Evolutionary conservation across 35 echinoderm and acorn worm species (phyloP).

Genomic region (Hemicentrotus pulcherrimus): DNA sequence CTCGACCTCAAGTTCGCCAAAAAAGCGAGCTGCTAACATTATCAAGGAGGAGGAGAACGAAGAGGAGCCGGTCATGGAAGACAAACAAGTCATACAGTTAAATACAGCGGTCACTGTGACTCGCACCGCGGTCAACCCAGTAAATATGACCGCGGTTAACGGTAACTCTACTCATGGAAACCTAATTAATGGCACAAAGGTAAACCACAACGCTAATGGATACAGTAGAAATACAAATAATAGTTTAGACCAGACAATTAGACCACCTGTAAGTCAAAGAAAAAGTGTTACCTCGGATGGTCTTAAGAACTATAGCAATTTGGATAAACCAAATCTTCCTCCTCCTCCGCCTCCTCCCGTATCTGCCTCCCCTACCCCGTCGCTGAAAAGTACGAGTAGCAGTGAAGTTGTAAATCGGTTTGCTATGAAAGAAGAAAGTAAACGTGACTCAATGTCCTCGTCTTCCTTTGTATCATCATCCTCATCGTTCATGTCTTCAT

Average conservation of each 20-base stretch:
- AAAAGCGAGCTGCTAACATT: background rate
- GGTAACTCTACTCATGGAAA: background rate
- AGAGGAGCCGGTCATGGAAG: background rate
- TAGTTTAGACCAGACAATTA: slow-evolving; percentile 4
- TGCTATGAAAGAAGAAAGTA: slow-evolving; percentile 1
- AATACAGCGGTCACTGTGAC: background rate
- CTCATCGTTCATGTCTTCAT: slow-evolving; percentile 19
- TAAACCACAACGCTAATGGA: background rate
- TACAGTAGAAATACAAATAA: background rate
- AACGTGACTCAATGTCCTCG: slow-evolving; percentile 41
- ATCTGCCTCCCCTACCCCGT: slow-evolving; percentile 19
- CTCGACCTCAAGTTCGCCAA: background rate
- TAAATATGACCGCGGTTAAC: background rate
- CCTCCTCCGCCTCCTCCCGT: slow-evolving; percentile 27
- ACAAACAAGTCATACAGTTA: background rate
- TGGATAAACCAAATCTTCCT: slow-evolving; percentile 22
- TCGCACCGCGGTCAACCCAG: background rate
- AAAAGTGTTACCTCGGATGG: slow-evolving; percentile 3
- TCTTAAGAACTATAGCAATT: background rate
- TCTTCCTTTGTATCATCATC: slow-evolving; percentile 19
- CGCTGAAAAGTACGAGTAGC: slow-evolving; percentile 18
- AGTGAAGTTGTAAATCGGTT: background rate
- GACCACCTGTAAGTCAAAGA: background rate
- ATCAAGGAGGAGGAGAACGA: slow-evolving; percentile 21
- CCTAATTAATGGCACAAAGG: background rate